These are phyloP conservation scores for Vimba vimba DNA, from an alignment of 2,113 vertebrate species.

Conservation along the genomic window DNA sequence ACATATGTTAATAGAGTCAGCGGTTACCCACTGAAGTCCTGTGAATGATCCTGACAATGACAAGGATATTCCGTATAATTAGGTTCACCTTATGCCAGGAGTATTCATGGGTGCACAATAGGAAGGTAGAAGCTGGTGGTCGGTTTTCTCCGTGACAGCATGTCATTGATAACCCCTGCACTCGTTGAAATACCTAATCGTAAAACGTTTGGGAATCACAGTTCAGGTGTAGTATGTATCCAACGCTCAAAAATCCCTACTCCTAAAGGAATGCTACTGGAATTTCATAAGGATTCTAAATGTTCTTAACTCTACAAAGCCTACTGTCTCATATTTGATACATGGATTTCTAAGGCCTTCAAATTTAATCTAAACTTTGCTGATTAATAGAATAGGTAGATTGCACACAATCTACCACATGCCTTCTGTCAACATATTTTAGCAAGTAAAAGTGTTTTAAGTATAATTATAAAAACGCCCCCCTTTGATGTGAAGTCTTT, in stretches of 20 bases:
- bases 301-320: background rate
- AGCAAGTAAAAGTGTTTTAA: background rate
- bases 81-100: conserved; percentile 19
- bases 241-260: too few species aligned
- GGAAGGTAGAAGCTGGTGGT: background rate
- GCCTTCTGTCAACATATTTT: background rate
- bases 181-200: background rate
- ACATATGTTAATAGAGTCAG: background rate
- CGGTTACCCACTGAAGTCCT: background rate
- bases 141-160: background rate
- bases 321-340: background rate
- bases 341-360: background rate
- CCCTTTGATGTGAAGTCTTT: too few species aligned
- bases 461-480: background rate
- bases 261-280: background rate
- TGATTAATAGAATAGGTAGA: too few species aligned
- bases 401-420: too few species aligned
- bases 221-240: background rate
- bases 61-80: conserved; percentile 6
- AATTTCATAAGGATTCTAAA: background rate
- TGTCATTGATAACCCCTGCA: background rate
- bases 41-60: conserved; percentile 15
- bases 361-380: background rate
- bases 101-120: background rate
- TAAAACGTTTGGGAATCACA: background rate